phyloP scores from a whole-genome alignment of 35 echinoderm and acorn worm genomes.

The Antedon bifida region DNA sequence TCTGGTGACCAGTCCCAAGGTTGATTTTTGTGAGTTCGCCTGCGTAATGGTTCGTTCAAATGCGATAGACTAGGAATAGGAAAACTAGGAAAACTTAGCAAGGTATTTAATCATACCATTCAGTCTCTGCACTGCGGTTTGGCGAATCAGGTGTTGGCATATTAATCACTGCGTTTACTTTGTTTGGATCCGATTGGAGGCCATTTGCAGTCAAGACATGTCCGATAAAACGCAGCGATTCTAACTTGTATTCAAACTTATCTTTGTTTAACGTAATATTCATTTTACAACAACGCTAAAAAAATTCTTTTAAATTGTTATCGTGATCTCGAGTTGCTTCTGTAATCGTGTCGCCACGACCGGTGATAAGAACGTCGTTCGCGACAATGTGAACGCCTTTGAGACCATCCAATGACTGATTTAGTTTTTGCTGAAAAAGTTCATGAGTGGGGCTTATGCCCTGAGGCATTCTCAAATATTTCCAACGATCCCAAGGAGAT shows the following conservation, averaged over 20 bases:
- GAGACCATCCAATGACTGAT: neutral
- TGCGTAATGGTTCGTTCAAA: conserved; percentile 31
- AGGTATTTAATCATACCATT: conserved; percentile 52
- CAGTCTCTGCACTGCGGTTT: conserved; percentile 20
- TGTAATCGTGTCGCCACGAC: neutral
- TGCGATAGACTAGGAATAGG: conserved; percentile 30
- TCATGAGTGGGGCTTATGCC: conserved; percentile 26
- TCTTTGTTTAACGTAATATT: neutral
- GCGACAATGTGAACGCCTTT: neutral
- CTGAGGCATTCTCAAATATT: conserved; percentile 14
- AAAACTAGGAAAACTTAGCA: conserved; percentile 20
- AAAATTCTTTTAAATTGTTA: neutral
- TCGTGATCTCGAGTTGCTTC: neutral
- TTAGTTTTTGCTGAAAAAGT: conserved; percentile 26
- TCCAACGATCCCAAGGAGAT: neutral
- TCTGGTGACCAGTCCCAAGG: conserved; percentile 24
- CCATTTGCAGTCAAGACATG: neutral
- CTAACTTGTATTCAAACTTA: neutral
- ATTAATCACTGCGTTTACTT: conserved; percentile 29
- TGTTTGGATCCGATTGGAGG: conserved; percentile 2
- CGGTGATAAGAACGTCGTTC: neutral
- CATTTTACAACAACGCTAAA: neutral
- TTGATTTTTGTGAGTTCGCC: conserved; percentile 37
- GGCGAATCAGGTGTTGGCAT: conserved; percentile 26
- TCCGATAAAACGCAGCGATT: conserved; percentile 1